Percentiles rank a stretch among this genome's conserved stretches.
Conservation (phyloP, 64 coral and sea anemone species). For the Platygyra sinensis region DNA sequence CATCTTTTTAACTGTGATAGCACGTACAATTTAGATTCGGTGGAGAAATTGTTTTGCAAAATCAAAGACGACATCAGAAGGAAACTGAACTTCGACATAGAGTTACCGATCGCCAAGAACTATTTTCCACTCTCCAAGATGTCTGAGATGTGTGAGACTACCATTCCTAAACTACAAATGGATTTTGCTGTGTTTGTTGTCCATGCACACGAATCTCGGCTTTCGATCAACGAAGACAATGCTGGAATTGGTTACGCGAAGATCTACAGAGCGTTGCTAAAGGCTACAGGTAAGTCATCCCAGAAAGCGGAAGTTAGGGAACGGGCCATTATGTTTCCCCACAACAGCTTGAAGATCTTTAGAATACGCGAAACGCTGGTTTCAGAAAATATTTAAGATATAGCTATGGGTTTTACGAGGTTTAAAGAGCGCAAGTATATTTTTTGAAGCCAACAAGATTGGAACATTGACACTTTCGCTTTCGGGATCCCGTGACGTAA, state of each 20-base stretch:
- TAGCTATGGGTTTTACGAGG: too few relatives aligned
- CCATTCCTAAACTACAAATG: background rate
- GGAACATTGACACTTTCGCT: too few relatives aligned
- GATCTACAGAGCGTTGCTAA: conserved; percentile 64
- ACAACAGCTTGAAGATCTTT: too few relatives aligned
- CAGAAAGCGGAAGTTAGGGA: too few relatives aligned
- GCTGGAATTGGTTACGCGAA: conserved; percentile 78
- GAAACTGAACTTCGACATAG: background rate
- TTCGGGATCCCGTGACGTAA: too few relatives aligned
- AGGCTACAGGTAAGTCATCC: conserved; percentile 44
- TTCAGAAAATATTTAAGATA: too few relatives aligned
- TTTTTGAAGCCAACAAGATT: too few relatives aligned
- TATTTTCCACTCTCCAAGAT: conserved; percentile 66
- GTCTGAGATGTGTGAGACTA: conserved; percentile 13
- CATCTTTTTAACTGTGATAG: conserved; percentile 79
- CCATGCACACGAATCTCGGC: conserved; percentile 72
- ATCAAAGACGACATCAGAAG: background rate
- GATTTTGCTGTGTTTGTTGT: conserved; percentile 83
- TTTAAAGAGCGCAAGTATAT: too few relatives aligned
- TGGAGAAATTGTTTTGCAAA: conserved; percentile 25
- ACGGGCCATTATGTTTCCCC: too few relatives aligned
- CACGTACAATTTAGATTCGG: conserved; percentile 51
- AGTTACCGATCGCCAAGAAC: background rate
- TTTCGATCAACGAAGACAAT: conserved; percentile 70
- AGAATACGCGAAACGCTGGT: too few relatives aligned